Evolutionary conservation across 2,113 vertebrate species (phyloP).

Genomic region (Zapus hudsonius): DNA sequence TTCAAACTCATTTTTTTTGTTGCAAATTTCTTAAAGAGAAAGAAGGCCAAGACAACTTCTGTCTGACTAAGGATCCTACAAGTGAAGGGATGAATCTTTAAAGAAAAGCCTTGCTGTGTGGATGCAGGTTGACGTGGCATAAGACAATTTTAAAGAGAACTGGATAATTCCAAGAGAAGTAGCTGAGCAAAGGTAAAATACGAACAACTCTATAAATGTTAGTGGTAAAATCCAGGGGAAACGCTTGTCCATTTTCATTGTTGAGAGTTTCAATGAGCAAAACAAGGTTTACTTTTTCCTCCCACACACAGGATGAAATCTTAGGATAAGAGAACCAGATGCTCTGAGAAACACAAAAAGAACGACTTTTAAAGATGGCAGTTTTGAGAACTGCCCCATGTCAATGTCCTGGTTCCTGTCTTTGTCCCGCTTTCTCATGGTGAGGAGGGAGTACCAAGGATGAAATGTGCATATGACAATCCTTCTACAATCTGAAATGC

Average conservation of each 20-base stretch:
- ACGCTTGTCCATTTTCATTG: background rate
- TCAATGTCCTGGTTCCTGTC: background rate
- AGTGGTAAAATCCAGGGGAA: background rate
- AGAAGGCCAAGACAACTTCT: background rate
- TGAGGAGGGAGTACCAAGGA: background rate
- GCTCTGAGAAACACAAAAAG: background rate
- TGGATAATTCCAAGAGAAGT: background rate
- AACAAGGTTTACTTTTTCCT: background rate
- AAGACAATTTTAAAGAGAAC: background rate
- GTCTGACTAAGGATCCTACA: background rate
- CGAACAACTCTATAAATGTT: background rate
- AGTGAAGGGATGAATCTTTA: background rate
- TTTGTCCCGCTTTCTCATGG: background rate
- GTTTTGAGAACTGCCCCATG: background rate
- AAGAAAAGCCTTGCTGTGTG: background rate
- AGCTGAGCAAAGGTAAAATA: background rate
- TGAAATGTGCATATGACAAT: background rate
- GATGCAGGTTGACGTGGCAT: background rate
- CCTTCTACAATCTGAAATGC: background rate
- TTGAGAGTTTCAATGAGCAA: conserved; percentile 11
- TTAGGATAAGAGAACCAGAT: background rate
- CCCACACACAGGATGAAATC: background rate
- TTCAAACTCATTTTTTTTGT: background rate
- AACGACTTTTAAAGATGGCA: background rate
- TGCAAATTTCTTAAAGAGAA: background rate